A percentile compares a stretch with the other conserved stretches of the same genome.
These are phyloP conservation scores for Parapsyche elsis DNA, from an alignment of 1,140 invertebrate species.

Conservation along the genomic window DNA sequence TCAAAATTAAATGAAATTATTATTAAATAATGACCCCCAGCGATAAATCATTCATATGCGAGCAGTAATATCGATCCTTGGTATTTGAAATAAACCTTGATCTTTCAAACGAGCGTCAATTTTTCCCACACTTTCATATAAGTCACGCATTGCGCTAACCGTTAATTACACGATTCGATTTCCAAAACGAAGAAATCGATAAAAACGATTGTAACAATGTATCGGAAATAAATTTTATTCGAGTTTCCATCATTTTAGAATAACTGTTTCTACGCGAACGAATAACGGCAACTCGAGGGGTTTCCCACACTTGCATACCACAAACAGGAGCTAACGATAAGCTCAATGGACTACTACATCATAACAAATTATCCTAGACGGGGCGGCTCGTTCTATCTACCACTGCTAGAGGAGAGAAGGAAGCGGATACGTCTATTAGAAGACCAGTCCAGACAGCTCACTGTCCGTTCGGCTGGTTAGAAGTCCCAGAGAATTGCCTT, in stretches of 20 bases:
- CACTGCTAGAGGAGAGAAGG: constrained; percentile 2
- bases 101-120: neutral
- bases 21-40: neutral
- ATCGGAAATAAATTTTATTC: too few relatives aligned
- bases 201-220: too few relatives aligned
- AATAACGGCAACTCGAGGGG: too few relatives aligned
- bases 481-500: too few relatives aligned
- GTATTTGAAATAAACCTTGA: neutral
- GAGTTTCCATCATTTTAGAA: too few relatives aligned
- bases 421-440: constrained; percentile 19
- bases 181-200: too few relatives aligned
- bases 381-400: neutral
- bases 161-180: too few relatives aligned
- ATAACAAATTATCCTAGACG: constrained; percentile 9
- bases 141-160: neutral
- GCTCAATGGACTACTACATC: neutral
- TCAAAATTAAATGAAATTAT: too few relatives aligned
- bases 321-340: neutral
- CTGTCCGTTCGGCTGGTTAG: too few relatives aligned
- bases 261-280: too few relatives aligned
- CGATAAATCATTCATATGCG: neutral
- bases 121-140: constrained; percentile 1
- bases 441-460: neutral
- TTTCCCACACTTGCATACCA: neutral
- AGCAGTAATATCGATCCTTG: neutral